Evolutionary conservation across 2,113 vertebrate species (phyloP).

Genomic region (Craseonycteris thonglongyai): DNA sequence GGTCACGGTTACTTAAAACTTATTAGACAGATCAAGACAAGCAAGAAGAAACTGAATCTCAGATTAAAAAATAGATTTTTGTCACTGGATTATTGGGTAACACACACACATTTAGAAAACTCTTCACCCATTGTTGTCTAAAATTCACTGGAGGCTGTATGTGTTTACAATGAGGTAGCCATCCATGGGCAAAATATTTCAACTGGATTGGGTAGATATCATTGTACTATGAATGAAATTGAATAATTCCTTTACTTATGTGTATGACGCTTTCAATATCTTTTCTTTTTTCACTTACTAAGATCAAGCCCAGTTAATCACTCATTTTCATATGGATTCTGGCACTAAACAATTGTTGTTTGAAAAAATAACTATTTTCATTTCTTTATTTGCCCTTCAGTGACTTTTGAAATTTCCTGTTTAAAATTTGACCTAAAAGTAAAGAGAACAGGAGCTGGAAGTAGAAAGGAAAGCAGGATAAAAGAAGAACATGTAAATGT

Average conservation of each 20-base stretch:
- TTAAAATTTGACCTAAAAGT: not conserved
- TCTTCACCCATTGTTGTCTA: slow-evolving; percentile 20
- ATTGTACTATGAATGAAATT: slow-evolving; percentile 50
- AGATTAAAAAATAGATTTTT: slow-evolving; percentile 62
- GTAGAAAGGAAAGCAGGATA: not conserved
- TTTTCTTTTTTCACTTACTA: slow-evolving; percentile 44
- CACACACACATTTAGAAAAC: slow-evolving; percentile 12
- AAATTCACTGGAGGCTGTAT: slow-evolving; percentile 70
- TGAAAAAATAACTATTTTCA: not conserved
- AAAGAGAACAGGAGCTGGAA: not conserved
- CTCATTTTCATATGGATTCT: slow-evolving; percentile 33
- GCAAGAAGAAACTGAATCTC: slow-evolving; percentile 49
- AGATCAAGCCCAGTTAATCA: slow-evolving; percentile 22
- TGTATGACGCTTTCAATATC: not conserved
- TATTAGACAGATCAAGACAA: slow-evolving; percentile 72
- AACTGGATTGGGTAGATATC: slow-evolving; percentile 44
- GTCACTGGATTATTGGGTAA: not conserved
- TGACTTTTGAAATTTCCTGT: not conserved
- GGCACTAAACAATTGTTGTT: not conserved
- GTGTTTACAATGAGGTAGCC: slow-evolving; percentile 51
- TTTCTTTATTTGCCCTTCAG: slow-evolving; percentile 11
- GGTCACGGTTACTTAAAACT: slow-evolving; percentile 68
- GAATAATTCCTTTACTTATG: slow-evolving; percentile 54
- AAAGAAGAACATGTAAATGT: not conserved
- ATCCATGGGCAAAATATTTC: slow-evolving; percentile 51